Conservation (phyloP, 2,797 vertebrate genomes). For the Paramormyrops hopkinsi region DNA sequence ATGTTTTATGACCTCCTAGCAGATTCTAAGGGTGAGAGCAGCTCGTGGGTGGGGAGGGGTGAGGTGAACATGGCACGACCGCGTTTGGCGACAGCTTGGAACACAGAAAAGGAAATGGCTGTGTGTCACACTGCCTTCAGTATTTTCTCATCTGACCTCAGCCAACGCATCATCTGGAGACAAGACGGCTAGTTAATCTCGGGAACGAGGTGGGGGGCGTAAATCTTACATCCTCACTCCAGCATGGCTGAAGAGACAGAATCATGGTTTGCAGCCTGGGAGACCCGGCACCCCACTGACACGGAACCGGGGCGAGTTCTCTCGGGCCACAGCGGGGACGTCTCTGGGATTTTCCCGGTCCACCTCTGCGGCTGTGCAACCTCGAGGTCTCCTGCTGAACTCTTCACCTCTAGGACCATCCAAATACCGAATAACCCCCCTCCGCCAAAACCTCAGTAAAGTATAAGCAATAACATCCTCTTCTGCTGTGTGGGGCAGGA, state of each 20-base stretch:
- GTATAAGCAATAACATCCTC: slow-evolving; percentile 32
- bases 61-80: not conserved
- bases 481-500: slow-evolving; percentile 27
- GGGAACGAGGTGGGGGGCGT: not conserved
- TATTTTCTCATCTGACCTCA: not conserved
- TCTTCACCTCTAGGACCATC: slow-evolving; percentile 10
- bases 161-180: not conserved
- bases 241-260: not conserved
- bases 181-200: not conserved
- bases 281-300: not conserved
- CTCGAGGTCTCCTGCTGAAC: slow-evolving; percentile 14
- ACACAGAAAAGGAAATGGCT: not conserved
- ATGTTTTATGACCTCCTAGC: not conserved
- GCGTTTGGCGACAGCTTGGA: not conserved
- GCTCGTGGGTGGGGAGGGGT: not conserved
- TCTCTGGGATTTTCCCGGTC: not conserved
- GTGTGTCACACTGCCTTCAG: no score
- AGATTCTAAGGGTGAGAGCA: not conserved
- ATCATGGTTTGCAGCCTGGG: not conserved
- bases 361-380: slow-evolving; percentile 17
- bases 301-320: not conserved
- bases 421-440: not conserved
- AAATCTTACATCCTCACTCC: not conserved
- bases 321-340: not conserved
- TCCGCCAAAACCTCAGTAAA: slow-evolving; percentile 31